phyloP scores from a whole-genome alignment of 2,113 vertebrate species.

The Oriolus oriolus region DNA sequence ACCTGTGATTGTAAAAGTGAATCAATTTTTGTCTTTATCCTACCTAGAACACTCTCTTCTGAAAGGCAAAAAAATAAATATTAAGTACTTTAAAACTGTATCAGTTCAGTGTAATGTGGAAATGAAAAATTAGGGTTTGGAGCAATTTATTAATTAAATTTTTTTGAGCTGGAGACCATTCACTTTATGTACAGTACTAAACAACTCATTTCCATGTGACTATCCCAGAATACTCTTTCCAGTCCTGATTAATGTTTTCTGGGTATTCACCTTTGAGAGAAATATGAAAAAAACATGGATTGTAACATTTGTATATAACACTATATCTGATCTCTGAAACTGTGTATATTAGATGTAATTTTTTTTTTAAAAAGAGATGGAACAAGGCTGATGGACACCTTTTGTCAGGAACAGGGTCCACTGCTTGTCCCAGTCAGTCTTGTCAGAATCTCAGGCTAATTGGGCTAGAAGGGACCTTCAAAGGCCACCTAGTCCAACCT shows the following conservation, averaged over 20 bases:
- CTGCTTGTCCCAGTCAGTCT: neutral
- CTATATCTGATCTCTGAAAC: neutral
- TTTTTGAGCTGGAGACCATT: neutral
- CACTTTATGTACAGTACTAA: neutral
- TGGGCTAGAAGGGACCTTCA: neutral
- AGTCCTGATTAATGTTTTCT: neutral
- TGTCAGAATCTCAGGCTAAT: neutral
- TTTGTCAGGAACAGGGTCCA: neutral
- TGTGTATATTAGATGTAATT: neutral
- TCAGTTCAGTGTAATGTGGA: neutral
- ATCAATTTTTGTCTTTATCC: neutral
- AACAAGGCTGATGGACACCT: neutral
- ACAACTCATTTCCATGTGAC: neutral
- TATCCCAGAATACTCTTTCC: neutral
- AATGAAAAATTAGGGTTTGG: neutral
- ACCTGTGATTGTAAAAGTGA: neutral
- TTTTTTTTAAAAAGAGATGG: neutral
- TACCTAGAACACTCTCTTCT: neutral
- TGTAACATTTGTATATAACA: neutral
- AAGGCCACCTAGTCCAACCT: neutral
- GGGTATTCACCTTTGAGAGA: neutral
- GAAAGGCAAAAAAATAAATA: neutral
- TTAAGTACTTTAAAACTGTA: neutral
- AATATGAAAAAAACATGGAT: fast-evolving
- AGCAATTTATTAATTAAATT: neutral